A percentile compares a stretch with the other conserved stretches of the same genome.
Conservation (phyloP, 1,140 invertebrate genomes). For the Dinothrombium tinctorium region DNA sequence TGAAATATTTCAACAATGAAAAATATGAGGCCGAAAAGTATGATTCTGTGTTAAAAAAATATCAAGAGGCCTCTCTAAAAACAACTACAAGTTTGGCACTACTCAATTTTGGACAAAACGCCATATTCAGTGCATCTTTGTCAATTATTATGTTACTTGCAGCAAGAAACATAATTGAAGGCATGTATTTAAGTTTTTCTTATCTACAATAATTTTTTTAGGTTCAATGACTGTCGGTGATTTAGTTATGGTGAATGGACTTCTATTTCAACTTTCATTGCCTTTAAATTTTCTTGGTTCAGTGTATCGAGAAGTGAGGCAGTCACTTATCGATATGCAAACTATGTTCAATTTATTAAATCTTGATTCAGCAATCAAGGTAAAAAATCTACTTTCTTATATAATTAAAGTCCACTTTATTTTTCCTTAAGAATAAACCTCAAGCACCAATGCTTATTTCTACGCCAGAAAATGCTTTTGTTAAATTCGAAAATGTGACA, state of each 20-base stretch:
- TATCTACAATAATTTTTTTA: slow-evolving; percentile 21
- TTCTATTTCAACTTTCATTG: slow-evolving; percentile 88
- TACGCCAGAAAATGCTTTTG: slow-evolving; percentile 41
- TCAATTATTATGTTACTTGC: slow-evolving; percentile 83
- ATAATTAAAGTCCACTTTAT: not conserved
- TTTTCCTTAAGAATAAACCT: slow-evolving; percentile 32
- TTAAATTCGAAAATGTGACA: slow-evolving; percentile 68
- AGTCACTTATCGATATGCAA: slow-evolving; percentile 93
- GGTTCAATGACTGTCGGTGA: slow-evolving; percentile 92
- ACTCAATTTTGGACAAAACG: slow-evolving; percentile 96
- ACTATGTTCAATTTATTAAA: slow-evolving; percentile 89
- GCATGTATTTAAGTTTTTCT: slow-evolving; percentile 24
- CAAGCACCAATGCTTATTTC: slow-evolving; percentile 41
- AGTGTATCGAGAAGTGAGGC: slow-evolving; percentile 87
- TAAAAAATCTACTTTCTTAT: slow-evolving; percentile 20
- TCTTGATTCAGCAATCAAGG: slow-evolving; percentile 47
- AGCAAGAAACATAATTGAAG: slow-evolving; percentile 61
- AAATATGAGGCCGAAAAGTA: slow-evolving; percentile 74
- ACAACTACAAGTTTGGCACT: slow-evolving; percentile 76
- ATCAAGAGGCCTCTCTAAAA: slow-evolving; percentile 75
- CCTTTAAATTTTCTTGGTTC: slow-evolving; percentile 90
- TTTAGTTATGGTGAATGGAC: slow-evolving; percentile 92
- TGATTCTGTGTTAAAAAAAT: slow-evolving; percentile 59
- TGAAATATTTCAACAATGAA: slow-evolving; percentile 99
- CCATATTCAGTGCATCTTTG: slow-evolving; percentile 79